Conservation (phyloP, 2,113 vertebrate genomes). For the Hymenochirus boettgeri region DNA sequence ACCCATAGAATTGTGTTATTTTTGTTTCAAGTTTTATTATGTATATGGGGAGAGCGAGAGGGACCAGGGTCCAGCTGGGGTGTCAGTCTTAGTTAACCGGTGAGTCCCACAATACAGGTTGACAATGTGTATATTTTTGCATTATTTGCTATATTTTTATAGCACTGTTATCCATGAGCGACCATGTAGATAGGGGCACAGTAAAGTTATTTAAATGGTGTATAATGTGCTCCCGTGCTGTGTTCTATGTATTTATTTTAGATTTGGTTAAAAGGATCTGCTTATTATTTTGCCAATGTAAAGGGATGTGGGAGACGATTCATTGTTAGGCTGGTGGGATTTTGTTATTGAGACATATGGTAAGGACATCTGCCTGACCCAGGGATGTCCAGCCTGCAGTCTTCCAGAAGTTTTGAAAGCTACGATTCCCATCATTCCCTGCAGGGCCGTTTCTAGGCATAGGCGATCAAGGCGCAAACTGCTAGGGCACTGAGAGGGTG, state of each 20-base stretch:
- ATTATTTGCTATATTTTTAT: conserved; percentile 67
- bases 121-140: conserved; percentile 71
- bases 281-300: not conserved
- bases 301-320: no score
- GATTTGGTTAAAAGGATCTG: conserved; percentile 6
- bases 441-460: no score
- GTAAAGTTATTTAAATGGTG: conserved; percentile 63
- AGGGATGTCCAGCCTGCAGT: no score
- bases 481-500: no score
- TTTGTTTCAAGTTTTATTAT: no score
- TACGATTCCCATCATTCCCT: no score
- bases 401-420: no score
- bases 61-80: conserved; percentile 1
- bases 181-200: conserved; percentile 54
- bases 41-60: no score
- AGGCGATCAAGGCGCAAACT: not conserved
- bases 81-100: conserved; percentile 46
- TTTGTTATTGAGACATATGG: no score
- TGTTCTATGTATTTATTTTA: conserved; percentile 25
- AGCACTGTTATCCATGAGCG: conserved; percentile 45
- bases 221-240: conserved; percentile 52
- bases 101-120: conserved; percentile 62
- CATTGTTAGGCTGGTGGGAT: no score
- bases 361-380: no score
- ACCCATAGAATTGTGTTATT: no score